phyloP scores from a whole-genome alignment of 1,140 invertebrate genomes.

The Bombus sylvicola region DNA sequence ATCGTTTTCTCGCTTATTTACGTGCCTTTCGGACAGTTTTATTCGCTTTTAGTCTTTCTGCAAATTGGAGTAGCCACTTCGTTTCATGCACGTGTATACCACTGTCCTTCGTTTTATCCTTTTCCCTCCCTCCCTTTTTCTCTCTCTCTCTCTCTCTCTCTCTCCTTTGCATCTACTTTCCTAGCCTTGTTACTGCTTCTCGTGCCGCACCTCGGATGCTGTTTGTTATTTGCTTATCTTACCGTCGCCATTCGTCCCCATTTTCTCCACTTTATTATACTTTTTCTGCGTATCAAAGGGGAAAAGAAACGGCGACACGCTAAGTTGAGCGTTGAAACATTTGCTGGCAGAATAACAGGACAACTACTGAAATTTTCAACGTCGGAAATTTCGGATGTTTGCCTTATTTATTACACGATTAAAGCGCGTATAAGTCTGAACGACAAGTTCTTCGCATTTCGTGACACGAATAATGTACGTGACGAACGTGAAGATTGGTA shows the following conservation, averaged over 20 bases:
- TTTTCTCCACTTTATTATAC: neutral
- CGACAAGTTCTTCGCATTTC: too few relatives aligned
- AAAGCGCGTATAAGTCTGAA: too few relatives aligned
- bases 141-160: neutral
- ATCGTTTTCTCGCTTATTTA: constrained; percentile 1
- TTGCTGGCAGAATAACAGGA: too few relatives aligned
- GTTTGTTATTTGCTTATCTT: constrained; percentile 8
- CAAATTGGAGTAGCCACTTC: constrained; percentile 8
- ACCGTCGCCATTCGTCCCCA: neutral
- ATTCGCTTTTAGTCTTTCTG: neutral
- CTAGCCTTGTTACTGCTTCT: neutral
- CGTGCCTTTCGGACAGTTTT: neutral
- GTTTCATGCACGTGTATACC: neutral
- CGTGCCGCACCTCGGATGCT: neutral
- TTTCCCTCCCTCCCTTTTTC: neutral
- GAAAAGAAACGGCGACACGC: neutral
- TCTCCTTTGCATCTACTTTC: neutral
- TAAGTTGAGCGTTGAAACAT: neutral
- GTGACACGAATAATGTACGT: too few relatives aligned
- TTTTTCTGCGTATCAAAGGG: neutral
- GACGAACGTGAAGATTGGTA: too few relatives aligned
- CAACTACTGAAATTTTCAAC: too few relatives aligned
- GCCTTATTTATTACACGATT: too few relatives aligned
- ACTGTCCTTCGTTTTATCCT: neutral
- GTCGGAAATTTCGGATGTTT: too few relatives aligned